Conservation (phyloP, 2,797 vertebrate genomes). For the Propithecus deckenii region DNA sequence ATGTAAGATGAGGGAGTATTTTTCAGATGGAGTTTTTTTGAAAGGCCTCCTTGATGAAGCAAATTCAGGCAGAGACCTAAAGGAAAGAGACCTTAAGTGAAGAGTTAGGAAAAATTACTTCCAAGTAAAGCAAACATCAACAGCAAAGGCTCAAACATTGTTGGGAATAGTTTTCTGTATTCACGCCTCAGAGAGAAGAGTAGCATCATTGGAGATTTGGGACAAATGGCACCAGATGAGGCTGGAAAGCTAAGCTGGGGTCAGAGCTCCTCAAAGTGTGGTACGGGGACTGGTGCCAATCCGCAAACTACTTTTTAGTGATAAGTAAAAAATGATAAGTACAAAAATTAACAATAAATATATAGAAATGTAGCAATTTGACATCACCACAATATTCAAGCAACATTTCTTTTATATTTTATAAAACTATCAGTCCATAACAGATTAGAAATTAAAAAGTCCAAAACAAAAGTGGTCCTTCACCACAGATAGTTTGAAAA, state of each 20-base stretch:
- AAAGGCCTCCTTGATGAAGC: not conserved
- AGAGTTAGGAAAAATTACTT: not conserved
- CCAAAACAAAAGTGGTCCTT: not conserved
- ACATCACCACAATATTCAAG: not conserved
- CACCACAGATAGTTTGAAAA: not conserved
- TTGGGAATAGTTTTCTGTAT: not conserved
- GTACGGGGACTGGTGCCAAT: not conserved
- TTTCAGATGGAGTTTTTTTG: not conserved
- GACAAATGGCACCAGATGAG: not conserved
- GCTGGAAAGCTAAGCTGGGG: not conserved
- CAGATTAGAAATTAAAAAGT: not conserved
- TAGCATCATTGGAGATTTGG: not conserved
- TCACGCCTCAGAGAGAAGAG: not conserved
- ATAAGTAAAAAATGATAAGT: not conserved
- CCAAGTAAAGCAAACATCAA: not conserved
- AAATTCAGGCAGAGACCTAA: not conserved
- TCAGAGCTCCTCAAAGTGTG: not conserved
- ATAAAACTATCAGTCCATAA: not conserved
- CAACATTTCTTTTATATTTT: constrained; percentile 18
- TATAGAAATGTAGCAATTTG: not conserved
- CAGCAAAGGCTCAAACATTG: not conserved
- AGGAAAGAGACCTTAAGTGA: not conserved
- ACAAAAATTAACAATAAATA: not conserved
- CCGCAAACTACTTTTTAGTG: not conserved
- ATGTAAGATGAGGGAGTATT: not conserved